phyloP scores from a whole-genome alignment of 2,797 vertebrate genomes.

The Rousettus madagascariensis region DNA sequence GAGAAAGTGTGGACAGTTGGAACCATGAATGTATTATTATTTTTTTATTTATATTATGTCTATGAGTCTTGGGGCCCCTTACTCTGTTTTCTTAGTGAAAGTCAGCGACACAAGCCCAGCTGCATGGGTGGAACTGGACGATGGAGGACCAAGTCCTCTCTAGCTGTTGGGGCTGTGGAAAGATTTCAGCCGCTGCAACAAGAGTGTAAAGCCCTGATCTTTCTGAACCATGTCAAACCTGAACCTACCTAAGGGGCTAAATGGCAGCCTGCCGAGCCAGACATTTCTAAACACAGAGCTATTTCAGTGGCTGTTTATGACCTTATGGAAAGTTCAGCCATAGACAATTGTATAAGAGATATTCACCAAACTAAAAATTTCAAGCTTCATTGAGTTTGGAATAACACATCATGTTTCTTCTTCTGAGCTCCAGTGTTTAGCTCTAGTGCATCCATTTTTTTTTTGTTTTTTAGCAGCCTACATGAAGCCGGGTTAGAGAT shows the following conservation, averaged over 20 bases:
- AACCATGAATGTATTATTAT: constrained; percentile 38
- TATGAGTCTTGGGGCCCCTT: constrained; percentile 57
- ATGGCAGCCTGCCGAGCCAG: constrained; percentile 65
- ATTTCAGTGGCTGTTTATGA: constrained; percentile 76
- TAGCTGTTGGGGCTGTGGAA: constrained; percentile 55
- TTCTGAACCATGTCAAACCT: constrained; percentile 71
- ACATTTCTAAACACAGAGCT: constrained; percentile 46
- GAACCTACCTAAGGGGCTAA: constrained; percentile 72
- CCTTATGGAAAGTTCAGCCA: constrained; percentile 69
- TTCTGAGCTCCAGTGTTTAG: constrained; percentile 15
- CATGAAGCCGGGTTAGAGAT: constrained; percentile 58
- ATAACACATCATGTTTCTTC: constrained; percentile 44
- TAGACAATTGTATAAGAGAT: constrained; percentile 39
- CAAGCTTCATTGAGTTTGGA: constrained; percentile 67
- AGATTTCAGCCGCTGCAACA: constrained; percentile 59
- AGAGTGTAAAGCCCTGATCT: constrained; percentile 52
- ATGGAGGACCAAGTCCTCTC: constrained; percentile 64
- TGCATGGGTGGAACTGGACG: constrained; percentile 61
- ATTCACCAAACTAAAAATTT: constrained; percentile 46
- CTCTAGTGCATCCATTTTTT: neutral
- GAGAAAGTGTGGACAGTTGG: constrained; percentile 76
- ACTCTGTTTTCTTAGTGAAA: constrained; percentile 67
- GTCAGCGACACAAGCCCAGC: constrained; percentile 38
- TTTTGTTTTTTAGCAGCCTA: constrained; percentile 68
- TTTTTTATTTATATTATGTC: constrained; percentile 79